Conservation (phyloP, 2,113 vertebrate genomes). For the Varanus salvator region DNA sequence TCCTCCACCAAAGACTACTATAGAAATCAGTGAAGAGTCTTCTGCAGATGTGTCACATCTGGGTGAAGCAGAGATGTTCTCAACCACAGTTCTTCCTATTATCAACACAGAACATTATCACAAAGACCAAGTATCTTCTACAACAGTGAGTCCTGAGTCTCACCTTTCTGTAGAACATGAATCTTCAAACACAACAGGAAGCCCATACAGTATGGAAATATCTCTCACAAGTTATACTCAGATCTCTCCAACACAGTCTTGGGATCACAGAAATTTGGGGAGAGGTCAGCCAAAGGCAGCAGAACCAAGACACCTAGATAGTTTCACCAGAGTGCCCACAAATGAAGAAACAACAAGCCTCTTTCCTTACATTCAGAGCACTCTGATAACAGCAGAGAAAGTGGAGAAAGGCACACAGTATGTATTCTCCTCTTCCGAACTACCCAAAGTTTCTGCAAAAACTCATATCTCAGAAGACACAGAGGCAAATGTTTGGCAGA, state of each 20-base stretch:
- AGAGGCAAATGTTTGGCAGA: conserved; percentile 7
- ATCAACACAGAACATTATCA: not conserved
- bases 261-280: conserved; percentile 25
- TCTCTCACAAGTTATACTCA: not conserved
- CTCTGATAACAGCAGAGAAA: not conserved
- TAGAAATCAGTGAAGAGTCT: conserved; percentile 59
- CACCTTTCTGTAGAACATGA: rapidly evolving
- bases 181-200: conserved; percentile 27
- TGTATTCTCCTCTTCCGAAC: conserved; percentile 10
- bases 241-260: rapidly evolving
- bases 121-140: not conserved
- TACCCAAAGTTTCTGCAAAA: conserved; percentile 21
- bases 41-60: conserved; percentile 61
- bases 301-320: not conserved
- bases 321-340: not conserved
- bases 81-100: conserved; percentile 36
- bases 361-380: conserved; percentile 31
- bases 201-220: not conserved
- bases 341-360: not conserved
- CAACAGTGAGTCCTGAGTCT: not conserved
- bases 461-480: not conserved
- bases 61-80: conserved; percentile 68
- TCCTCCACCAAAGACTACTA: not conserved
- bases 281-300: not conserved
- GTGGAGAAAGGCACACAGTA: not conserved